Conservation (phyloP, 2,113 vertebrate species). For the Synodontis membranacea region DNA sequence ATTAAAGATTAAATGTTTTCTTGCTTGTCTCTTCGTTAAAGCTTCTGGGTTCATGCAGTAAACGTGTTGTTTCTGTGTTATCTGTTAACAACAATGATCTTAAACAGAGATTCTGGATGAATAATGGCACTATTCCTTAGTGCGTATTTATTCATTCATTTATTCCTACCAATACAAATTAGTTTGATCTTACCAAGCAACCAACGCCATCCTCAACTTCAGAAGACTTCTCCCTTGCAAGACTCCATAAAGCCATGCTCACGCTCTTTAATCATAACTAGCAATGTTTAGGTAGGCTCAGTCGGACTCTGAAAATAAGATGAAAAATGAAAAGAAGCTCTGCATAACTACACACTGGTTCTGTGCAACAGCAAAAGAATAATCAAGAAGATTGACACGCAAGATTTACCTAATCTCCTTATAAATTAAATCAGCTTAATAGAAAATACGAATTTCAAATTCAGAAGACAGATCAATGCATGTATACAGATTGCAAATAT, state of each 20-base stretch:
- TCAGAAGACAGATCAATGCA: background rate
- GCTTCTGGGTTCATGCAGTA: background rate
- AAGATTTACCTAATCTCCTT: conserved; percentile 4
- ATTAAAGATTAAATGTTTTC: background rate
- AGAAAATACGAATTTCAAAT: background rate
- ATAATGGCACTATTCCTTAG: background rate
- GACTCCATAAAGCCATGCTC: background rate
- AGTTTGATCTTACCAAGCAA: background rate
- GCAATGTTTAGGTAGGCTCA: background rate
- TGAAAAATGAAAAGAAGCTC: background rate
- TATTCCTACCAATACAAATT: background rate
- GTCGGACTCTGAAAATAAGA: background rate
- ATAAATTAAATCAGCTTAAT: conserved; percentile 24
- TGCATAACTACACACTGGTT: background rate
- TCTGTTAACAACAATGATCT: background rate
- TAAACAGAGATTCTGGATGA: background rate
- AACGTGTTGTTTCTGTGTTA: background rate
- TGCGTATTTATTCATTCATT: background rate
- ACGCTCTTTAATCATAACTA: background rate
- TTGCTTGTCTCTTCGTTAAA: background rate
- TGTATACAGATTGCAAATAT: background rate
- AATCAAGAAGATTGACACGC: conserved; percentile 2
- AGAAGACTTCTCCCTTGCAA: background rate
- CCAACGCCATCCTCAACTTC: background rate
- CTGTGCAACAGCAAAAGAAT: background rate